Evolutionary conservation across 2,888 invertebrate species (phyloP).

Genomic region (Acanthopleura granulata): DNA sequence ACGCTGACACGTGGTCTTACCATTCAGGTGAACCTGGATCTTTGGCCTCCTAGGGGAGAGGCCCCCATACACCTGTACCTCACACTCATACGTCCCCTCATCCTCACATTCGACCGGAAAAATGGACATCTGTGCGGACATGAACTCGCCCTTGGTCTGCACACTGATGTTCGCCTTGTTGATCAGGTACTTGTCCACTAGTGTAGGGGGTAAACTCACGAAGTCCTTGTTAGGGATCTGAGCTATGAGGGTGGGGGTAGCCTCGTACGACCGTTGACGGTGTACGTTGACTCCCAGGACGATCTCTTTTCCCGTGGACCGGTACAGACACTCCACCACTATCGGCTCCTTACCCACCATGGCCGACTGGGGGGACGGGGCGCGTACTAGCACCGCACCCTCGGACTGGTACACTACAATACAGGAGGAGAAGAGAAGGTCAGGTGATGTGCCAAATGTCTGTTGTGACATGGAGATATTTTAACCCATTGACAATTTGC

Average conservation of each 20-base stretch:
- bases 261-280: background rate
- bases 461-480: no score
- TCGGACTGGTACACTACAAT: no score
- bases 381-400: background rate
- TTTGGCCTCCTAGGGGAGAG: background rate
- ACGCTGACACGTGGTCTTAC: background rate
- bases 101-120: background rate
- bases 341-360: constrained; percentile 10
- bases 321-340: background rate
- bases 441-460: no score
- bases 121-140: background rate
- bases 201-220: constrained; percentile 7
- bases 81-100: constrained; percentile 14
- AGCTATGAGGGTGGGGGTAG: background rate
- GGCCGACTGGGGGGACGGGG: constrained; percentile 4
- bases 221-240: constrained; percentile 12
- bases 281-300: background rate
- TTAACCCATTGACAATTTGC: no score
- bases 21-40: background rate
- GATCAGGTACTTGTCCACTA: background rate
- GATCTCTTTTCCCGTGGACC: background rate
- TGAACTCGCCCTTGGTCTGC: background rate
- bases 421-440: no score
- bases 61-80: constrained; percentile 11
- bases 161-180: background rate